Evolutionary conservation across 92 coral and sea anemone genomes (phyloP), one percentile per base, ranked within the genome.

Genomic region (Palythoa heliodiscus): DNA sequence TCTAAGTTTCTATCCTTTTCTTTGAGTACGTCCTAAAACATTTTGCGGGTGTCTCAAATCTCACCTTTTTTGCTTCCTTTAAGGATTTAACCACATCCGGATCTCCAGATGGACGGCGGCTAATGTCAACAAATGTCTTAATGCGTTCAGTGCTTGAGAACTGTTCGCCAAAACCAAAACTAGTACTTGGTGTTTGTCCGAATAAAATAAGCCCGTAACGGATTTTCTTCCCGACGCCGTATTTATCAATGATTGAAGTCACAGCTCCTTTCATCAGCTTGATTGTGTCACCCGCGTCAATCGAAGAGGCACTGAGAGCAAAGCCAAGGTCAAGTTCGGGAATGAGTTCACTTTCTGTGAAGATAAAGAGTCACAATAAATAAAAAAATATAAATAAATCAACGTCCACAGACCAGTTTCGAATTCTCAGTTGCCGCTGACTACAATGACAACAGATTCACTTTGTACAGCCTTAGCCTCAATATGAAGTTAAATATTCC

Each of bases 311-410:
- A 52, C 93, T 88, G 73, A 94, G 87, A 16, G 95, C 95, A 63
- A 94, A 90, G 63, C 89, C 92, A 39, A 94, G 92, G 48, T 94
- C 98, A 67, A 94, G 89, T 43, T 79, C 91, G 40, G 98, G 95
- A 53, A 94, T 73, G 38, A 89, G 89, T 52, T 87, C 90, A 12
- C 91, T 50, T 50, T 86, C 95, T 93, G 52, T 19, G 25, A 63
- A 63, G 14, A 58, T 15, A 14, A 63, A 63, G 4, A 63, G n/a
- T 60, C 11, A 24, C 24, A 63, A 16, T 15, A 16, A 7, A 14
- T 19, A 60, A 14, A 15, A 60, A 14, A 15, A 16, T 22, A 14
- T 3, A 60, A 60, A 22, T 16, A 60, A 29, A 29, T 29, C 1
- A 29, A 29, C 35, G 35, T 29, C 35, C 0, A 29, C 1, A 29